Base-by-base conservation (phyloP, 2,113 vertebrate species). In the Chloropsis cyanopogon region DNA sequence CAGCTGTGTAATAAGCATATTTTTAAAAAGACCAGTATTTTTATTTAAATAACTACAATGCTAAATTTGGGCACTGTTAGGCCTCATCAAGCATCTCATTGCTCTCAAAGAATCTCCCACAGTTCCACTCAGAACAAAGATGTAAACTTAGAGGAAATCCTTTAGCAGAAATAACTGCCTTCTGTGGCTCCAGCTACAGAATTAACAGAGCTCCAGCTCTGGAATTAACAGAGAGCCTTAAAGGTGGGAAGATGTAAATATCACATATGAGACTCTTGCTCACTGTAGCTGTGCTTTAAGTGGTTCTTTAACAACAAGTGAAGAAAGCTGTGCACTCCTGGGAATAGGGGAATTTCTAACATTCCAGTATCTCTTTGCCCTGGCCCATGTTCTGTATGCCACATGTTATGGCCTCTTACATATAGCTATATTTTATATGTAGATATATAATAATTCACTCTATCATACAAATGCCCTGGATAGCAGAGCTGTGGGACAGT, bases 21-120 rank as follows among this genome's bases (percentile, higher is more conserved):
- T 97, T 71, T 96, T 96, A 90, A 96, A 56, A 92, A 95, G 61
- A 82, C 12, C 86, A 6, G 71, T 82, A 94, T 94, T 96, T 95
- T 94, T 96, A 96, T 96, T 97, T 97, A 96, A 97, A 86, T 93
- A 96, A 97, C 85, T 95, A 57, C 86, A 96, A 57, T 96, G 89
- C 94, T 97, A 95, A 96, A 97, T 97, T 97, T 97, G 92, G 96
- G 92, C 81, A 41, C 86, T 42, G 29, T 86, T 96, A 93, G 81
- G 92, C 78, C 77, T 96, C 92, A 93, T 96, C 92, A 96, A 97
- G 92, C 42, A 25, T 95, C 96, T 96, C 75, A 92, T 84, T 97
- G 92, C 89, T 95, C 80, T 82, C 93, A 77, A 53, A 87, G 94
- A 95, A 93, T 96, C 91, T 97, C 93, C 85, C 92, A 92, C 88